These are phyloP conservation scores for Cantharis rustica DNA, from an alignment of 2,888 invertebrate species.

Conservation along the genomic window DNA sequence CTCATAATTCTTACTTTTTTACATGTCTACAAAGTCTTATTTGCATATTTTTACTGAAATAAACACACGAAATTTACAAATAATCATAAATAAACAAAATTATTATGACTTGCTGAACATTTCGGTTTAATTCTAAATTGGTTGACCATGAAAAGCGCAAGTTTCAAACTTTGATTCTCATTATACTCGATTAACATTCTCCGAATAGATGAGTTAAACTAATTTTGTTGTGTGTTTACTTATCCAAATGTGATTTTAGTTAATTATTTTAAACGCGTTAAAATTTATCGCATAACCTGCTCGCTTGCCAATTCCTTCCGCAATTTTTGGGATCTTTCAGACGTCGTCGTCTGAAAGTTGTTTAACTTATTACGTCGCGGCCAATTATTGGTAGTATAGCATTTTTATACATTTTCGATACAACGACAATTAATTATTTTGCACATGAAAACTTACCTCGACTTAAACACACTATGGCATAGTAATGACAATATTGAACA, in stretches of 20 bases:
- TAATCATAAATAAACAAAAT: conserved; percentile 21
- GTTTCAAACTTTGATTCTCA: conserved; percentile 3
- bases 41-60: conserved; percentile 20
- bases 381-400: background rate
- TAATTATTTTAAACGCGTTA: background rate
- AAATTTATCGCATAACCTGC: background rate
- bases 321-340: background rate
- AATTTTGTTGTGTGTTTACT: background rate
- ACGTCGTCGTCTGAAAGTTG: no score
- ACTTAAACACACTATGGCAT: background rate
- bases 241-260: background rate
- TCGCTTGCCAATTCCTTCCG: background rate
- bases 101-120: background rate
- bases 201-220: background rate
- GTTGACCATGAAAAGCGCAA: conserved; percentile 3
- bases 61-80: conserved; percentile 22
- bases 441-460: background rate
- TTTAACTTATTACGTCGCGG: background rate
- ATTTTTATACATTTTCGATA: background rate
- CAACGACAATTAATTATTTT: background rate
- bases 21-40: conserved; percentile 14
- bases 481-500: conserved; percentile 2
- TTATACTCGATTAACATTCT: conserved; percentile 2
- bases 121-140: background rate
- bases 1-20: conserved; percentile 20